Percentiles rank a stretch among this genome's conserved stretches.
phyloP scores from a whole-genome alignment of 2,113 vertebrate genomes.

The Pedetes capensis region DNA sequence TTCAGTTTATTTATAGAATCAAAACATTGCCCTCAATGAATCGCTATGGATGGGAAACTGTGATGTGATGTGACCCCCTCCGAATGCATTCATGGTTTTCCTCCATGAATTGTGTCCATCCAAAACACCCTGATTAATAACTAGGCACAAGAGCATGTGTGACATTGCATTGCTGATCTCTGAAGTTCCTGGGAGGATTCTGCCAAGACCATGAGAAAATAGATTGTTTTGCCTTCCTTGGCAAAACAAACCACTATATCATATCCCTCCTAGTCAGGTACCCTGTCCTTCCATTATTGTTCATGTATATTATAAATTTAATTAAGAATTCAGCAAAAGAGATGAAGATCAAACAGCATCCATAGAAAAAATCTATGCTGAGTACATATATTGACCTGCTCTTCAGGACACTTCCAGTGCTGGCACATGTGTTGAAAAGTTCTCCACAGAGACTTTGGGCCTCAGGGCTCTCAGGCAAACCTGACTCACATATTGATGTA shows the following conservation, averaged over 20 bases:
- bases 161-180: neutral
- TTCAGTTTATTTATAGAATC: neutral
- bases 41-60: neutral
- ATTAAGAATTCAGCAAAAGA: neutral
- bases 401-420: neutral
- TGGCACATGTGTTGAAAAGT: fast-evolving
- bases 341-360: slow-evolving; percentile 41
- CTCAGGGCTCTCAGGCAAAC: neutral
- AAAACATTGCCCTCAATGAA: neutral
- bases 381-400: neutral
- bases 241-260: neutral
- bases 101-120: neutral
- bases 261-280: neutral
- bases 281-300: neutral
- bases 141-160: neutral
- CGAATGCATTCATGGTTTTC: neutral
- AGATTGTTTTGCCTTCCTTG: neutral
- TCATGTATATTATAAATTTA: neutral
- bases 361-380: too few species aligned
- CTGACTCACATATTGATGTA: neutral
- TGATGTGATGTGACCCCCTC: neutral
- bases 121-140: neutral
- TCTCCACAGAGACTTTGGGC: neutral
- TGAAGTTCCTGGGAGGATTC: neutral
- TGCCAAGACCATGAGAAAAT: neutral